Evolutionary conservation across 2,113 vertebrate species (phyloP), one percentile per base, ranked within the genome.

Genomic region (Amia ocellicauda): DNA sequence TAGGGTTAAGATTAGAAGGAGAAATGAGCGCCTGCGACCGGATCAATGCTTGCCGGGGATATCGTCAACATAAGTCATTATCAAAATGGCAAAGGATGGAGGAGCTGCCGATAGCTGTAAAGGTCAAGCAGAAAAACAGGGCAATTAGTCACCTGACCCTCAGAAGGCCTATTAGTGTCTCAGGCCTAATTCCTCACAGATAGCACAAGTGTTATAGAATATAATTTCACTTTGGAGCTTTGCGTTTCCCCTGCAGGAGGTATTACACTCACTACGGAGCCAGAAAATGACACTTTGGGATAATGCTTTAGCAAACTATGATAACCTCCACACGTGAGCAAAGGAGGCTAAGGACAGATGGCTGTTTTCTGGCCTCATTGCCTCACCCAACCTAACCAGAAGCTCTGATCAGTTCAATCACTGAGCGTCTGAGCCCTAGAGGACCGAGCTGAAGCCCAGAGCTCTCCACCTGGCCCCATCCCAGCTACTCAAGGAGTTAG

Each of bases 121-220:
- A 58, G 54, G 63, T 50, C 57, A 53, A 11, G 14, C 2, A 49
- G 41, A 41, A 16, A 29, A 13, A 20, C 24, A 36, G 11, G 57
- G 17, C 3, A 40, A 60, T 66, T 66, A 66, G 36, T 42, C 49
- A 53, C 3, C 47, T 17, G 11, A n/a, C 24, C 47, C 22, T n/a
- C 49, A 14, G 64, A 29, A 27, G 26, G 59, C 7, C 23, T 17
- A 17, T 2, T 50, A 8, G 28, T 20, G 14, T 17, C 41, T 17
- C 5, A 0, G 11, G 26, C n/a, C 13, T 19, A 47, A 60, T 27
- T 22, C 27, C 42, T 40, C 29, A 58, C 54, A 58, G 16, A 26
- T 40, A 7, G 16, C 42, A 16, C 23, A 20, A 27, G 2, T 23
- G 8, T n/a, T 45, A 23, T 13, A 64, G 1, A 9, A 58, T 9